These are phyloP conservation scores for Nycticorax nycticorax DNA, from an alignment of 2,113 vertebrate species.

Conservation along the genomic window DNA sequence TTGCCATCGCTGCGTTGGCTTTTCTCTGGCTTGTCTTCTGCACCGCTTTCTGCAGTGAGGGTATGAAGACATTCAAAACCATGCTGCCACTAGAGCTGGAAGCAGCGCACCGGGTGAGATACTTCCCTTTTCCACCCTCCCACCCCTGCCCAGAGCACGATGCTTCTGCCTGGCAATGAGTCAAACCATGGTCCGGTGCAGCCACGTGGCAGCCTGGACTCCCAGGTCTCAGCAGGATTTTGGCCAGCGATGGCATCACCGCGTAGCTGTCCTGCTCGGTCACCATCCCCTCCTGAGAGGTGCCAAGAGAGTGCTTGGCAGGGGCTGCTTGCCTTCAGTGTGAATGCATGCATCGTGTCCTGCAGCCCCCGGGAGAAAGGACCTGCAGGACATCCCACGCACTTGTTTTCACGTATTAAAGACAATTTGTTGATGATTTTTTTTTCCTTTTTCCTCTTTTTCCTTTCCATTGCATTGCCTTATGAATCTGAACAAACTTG, in stretches of 20 bases:
- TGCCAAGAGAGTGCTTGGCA: not conserved
- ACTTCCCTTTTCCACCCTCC: not conserved
- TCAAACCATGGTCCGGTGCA: rapidly evolving
- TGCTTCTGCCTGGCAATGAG: not conserved
- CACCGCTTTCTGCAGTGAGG: not conserved
- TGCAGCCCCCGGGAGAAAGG: not conserved
- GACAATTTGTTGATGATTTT: not conserved
- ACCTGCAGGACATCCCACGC: not conserved
- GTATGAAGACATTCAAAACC: not conserved
- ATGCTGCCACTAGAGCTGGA: not conserved
- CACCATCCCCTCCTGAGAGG: not conserved
- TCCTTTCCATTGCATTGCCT: not conserved
- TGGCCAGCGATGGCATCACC: not conserved
- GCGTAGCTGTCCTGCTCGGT: rapidly evolving
- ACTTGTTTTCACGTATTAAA: not conserved
- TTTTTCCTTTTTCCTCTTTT: not conserved
- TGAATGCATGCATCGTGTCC: not conserved
- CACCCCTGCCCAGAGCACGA: not conserved
- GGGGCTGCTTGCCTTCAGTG: not conserved
- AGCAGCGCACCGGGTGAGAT: not conserved
- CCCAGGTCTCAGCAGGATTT: not conserved
- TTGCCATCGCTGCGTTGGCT: not conserved
- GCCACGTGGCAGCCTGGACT: not conserved
- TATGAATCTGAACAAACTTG: not conserved
- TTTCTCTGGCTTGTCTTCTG: not conserved